Conservation (phyloP, 2,888 invertebrate species). For the Archaeoteleia sp. region DNA sequence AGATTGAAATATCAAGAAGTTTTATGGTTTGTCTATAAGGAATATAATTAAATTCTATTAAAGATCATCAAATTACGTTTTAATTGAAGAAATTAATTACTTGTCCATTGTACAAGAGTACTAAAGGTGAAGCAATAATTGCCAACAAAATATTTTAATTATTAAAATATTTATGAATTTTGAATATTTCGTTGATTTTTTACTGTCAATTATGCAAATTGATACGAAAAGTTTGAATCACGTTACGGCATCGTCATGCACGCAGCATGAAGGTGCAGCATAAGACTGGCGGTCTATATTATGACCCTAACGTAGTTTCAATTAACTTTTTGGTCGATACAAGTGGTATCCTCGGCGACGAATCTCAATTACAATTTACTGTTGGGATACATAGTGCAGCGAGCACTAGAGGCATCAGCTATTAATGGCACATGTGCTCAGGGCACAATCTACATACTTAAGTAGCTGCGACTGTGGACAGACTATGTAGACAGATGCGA, state of each 20-base stretch:
- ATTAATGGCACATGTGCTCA: conserved; percentile 69
- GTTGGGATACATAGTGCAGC: conserved; percentile 39
- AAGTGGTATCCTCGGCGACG: conserved; percentile 49
- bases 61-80: no score
- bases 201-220: conserved; percentile 41
- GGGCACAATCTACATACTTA: conserved; percentile 68
- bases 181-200: no score
- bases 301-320: conserved; percentile 45
- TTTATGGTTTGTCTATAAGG: no score
- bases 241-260: conserved; percentile 21
- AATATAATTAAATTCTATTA: no score
- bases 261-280: background rate
- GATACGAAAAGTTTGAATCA: conserved; percentile 29
- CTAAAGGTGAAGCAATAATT: no score
- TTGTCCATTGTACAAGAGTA: no score
- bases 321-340: conserved; percentile 56
- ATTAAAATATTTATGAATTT: no score
- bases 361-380: conserved; percentile 54
- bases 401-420: conserved; percentile 62
- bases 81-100: no score
- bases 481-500: conserved; percentile 42
- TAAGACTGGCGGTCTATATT: conserved; percentile 20
- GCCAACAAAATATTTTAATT: no score
- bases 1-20: no score
- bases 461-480: conserved; percentile 58